Conservation (phyloP, 2,888 invertebrate species). For the Notodonta ziczac region DNA sequence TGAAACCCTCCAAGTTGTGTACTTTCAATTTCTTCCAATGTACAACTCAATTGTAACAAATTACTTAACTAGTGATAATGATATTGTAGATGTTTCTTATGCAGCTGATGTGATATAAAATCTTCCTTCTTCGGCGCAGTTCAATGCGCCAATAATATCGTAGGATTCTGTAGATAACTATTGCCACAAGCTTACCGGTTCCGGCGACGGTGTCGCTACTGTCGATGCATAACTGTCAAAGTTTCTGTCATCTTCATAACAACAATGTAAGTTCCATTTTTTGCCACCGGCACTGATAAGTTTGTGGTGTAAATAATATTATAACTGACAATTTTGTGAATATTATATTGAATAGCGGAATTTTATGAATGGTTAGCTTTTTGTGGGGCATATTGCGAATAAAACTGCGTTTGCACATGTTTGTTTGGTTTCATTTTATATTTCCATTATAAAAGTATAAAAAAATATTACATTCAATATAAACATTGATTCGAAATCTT, state of each 20-base stretch:
- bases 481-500: neutral
- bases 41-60: constrained; percentile 23
- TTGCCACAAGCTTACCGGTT: neutral
- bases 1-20: too few relatives aligned
- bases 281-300: constrained; percentile 6
- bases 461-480: constrained; percentile 1
- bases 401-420: constrained; percentile 75
- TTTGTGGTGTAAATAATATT: constrained; percentile 13
- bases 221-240: too few relatives aligned
- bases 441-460: too few relatives aligned
- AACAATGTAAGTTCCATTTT: neutral
- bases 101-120: constrained; percentile 66
- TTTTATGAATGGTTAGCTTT: constrained; percentile 80
- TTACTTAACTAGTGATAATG: constrained; percentile 20
- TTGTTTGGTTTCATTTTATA: constrained; percentile 55
- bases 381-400: constrained; percentile 82
- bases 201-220: neutral
- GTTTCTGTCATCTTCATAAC: neutral
- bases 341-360: constrained; percentile 72
- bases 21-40: neutral
- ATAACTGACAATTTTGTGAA: constrained; percentile 63
- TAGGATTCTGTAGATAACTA: constrained; percentile 38
- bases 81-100: constrained; percentile 33
- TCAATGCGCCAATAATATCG: constrained; percentile 34
- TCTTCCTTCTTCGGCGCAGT: constrained; percentile 50